Evolutionary conservation across 2,113 vertebrate genomes (phyloP), one percentile per base, ranked within the genome.

Genomic region (Apeltes quadracus): DNA sequence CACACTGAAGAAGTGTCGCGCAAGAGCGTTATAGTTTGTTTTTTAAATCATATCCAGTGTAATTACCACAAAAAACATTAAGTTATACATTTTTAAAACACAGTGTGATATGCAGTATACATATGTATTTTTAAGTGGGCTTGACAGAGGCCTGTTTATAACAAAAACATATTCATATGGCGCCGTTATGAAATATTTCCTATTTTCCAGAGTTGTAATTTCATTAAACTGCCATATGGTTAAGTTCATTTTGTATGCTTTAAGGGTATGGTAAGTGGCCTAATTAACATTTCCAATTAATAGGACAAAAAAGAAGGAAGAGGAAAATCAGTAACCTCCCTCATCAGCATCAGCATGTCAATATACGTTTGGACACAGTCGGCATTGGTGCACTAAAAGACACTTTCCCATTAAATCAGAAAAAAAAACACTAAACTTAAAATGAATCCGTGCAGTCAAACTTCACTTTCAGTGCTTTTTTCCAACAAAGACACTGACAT

Each of bases 231-330:
- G n/a, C 29, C 38, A 61, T 61, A 68, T 69, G 56, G 56, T 36
- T 44, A 54, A 54, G 56, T 68, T 68, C 4, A 65, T 59, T 78
- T 13, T 36, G 22, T 36, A 44, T 54, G 54, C 36, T 51, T 65
- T 65, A 65, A 64, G 54, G 54, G n/a, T 59, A 54, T 54, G 34
- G 25, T 25, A 57, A 43, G 43, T 72, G 61, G 27, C 38, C 55
- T 54, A 55, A 61, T 61, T 78, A 38, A 20, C 50, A 61, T 68
- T 62, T 68, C 14, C 22, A 67, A 61, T 48, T 55, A 72, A 29
- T 32, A 8, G 16, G 54, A 54, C 12, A 67, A 61, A 54, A 65
- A 41, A n/a, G 1, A 43, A 38, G n/a, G n/a, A 18, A 27, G 36
- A 61, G 38, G 7, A 23, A 51, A 58, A 63, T 48, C 50, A 3